Conservation (phyloP, 1,140 invertebrate species). For the Ooceraea biroi region DNA sequence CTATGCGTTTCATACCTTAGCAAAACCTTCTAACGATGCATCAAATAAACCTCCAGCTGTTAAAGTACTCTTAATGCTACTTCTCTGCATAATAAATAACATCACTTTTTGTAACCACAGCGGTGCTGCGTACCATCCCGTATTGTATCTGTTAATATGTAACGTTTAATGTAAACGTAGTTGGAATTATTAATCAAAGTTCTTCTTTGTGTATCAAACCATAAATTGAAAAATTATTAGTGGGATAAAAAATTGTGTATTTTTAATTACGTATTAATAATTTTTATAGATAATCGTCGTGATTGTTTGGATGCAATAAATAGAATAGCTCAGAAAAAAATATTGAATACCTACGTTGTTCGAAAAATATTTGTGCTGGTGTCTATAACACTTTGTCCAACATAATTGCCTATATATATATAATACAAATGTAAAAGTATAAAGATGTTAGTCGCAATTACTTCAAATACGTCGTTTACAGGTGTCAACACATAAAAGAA, state of each 20-base stretch:
- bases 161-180: constrained; percentile 2
- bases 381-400: constrained; percentile 36
- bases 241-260: neutral
- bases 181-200: neutral
- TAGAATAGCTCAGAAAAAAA: neutral
- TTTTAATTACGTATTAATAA: neutral
- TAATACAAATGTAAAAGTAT: neutral
- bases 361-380: neutral
- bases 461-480: neutral
- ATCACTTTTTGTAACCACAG: constrained; percentile 34
- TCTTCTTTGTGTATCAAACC: neutral
- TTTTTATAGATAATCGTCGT: neutral
- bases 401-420: constrained; percentile 23
- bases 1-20: constrained; percentile 25
- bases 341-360: constrained; percentile 1
- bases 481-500: neutral
- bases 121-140: neutral
- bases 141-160: constrained; percentile 16
- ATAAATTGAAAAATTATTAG: neutral
- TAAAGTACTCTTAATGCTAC: constrained; percentile 2
- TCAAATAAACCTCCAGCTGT: constrained; percentile 32
- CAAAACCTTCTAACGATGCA: constrained; percentile 45
- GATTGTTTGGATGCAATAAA: neutral
- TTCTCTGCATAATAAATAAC: constrained; percentile 32
- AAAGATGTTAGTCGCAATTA: fast-evolving